Evolutionary conservation across 2,797 vertebrate species (phyloP).

Genomic region (Epinephelus coioides): DNA sequence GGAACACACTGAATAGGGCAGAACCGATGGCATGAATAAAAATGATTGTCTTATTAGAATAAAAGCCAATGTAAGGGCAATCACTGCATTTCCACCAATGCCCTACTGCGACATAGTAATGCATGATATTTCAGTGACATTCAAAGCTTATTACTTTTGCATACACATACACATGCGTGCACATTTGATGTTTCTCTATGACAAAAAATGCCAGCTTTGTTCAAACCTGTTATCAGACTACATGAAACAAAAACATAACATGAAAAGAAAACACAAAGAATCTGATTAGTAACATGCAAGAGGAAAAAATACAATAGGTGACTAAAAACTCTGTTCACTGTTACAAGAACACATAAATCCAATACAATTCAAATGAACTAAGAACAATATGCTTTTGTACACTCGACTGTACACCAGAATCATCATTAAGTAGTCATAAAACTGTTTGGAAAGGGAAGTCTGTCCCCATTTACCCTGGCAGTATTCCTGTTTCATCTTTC

Average conservation of each 20-base stretch:
- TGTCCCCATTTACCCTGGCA: too few relatives aligned
- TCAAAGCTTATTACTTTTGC: slow-evolving; percentile 34
- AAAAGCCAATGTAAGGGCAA: slow-evolving; percentile 59
- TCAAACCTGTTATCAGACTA: slow-evolving; percentile 11
- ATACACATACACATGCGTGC: neutral
- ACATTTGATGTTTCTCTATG: slow-evolving; percentile 17
- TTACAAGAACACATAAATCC: too few relatives aligned
- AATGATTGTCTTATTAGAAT: slow-evolving; percentile 76
- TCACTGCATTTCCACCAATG: slow-evolving; percentile 38
- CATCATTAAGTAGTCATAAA: too few relatives aligned
- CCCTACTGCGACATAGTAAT: slow-evolving; percentile 14
- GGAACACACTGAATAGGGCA: slow-evolving; percentile 71
- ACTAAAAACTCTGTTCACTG: neutral
- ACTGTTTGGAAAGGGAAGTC: too few relatives aligned
- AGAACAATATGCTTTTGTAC: too few relatives aligned
- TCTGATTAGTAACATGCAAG: neutral
- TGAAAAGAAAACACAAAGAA: neutral
- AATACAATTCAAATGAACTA: too few relatives aligned
- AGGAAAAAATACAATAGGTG: neutral
- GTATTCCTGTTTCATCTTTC: too few relatives aligned
- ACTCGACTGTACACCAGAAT: too few relatives aligned
- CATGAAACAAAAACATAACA: slow-evolving; percentile 7
- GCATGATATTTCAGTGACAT: slow-evolving; percentile 50
- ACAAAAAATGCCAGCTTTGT: slow-evolving; percentile 18
- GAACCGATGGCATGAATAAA: slow-evolving; percentile 71